phyloP scores from a whole-genome alignment of 1,140 invertebrate species.

The Ceratosolen solmsi region DNA sequence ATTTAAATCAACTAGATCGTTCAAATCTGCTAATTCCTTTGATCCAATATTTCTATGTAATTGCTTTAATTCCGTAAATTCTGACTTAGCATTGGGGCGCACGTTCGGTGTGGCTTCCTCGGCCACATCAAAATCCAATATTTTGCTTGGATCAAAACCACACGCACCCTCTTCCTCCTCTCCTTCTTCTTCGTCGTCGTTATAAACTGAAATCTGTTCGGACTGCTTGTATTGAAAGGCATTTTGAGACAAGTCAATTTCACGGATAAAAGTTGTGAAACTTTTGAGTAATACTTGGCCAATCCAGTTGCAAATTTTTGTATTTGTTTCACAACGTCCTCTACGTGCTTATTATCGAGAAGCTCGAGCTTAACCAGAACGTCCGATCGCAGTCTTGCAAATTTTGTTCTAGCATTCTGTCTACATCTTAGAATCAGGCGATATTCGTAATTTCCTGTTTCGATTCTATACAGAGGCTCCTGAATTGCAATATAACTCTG shows the following conservation, averaged over 20 bases:
- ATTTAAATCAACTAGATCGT: conserved; percentile 47
- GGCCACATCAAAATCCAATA: conserved; percentile 58
- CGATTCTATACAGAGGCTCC: conserved; percentile 96
- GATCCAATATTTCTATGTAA: neutral
- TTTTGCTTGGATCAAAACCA: conserved; percentile 54
- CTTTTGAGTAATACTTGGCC: conserved; percentile 82
- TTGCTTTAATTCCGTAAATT: neutral
- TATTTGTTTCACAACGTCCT: conserved; percentile 91
- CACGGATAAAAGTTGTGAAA: conserved; percentile 83
- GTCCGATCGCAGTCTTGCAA: conserved; percentile 94
- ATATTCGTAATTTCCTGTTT: conserved; percentile 99
- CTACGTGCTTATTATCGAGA: conserved; percentile 97
- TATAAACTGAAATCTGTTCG: conserved; percentile 70
- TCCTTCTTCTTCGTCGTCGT: conserved; percentile 67
- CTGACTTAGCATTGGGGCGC: neutral
- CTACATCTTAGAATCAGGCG: conserved; percentile 94
- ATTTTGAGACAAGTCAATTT: conserved; percentile 93
- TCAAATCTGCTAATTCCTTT: conserved; percentile 13
- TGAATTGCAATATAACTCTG: conserved; percentile 94
- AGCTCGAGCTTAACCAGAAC: conserved; percentile 97
- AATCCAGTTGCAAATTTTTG: conserved; percentile 86
- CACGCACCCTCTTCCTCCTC: conserved; percentile 65
- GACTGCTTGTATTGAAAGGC: conserved; percentile 91
- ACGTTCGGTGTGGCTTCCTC: conserved; percentile 40
- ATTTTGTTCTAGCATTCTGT: conserved; percentile 91